Evolutionary conservation across 1,140 invertebrate genomes (phyloP), one percentile per base, ranked within the genome.

Genomic region (Ephestia elutella): DNA sequence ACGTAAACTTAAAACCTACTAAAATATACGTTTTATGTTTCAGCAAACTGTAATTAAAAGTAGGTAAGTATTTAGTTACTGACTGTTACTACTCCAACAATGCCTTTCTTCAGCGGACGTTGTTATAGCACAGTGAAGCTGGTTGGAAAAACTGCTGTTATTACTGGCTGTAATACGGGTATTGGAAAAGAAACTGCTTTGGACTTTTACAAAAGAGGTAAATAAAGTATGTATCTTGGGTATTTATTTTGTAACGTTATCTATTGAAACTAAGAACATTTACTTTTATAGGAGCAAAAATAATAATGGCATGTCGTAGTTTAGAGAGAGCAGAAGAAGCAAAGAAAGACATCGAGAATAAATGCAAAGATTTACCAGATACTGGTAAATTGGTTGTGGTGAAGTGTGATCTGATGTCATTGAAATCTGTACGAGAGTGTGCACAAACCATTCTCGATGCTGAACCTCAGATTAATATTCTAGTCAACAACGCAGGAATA

Each of bases 111-210:
- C 59, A 92, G 87, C 75, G 89, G 87, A 49, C 89, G 78, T 53
- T 93, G 92, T 71, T 80, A 77, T 7, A 93, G 91, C 60, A 89
- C 86, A 25, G 89, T 77, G 9, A 89, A 92, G 44, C 85, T 94
- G n/a, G 90, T 92, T 54, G 94, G 94, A 0, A 96, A 96, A 88
- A 95, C 94, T 0, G 93, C 93, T 3, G 89, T 97, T 20, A 90
- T 97, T 57, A 97, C 95, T 0, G 97, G 97, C n/a, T 94, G 93
- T 35, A 98, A 97, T 77, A 93, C 94, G 19, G 97, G 97, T 9
- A 97, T 98, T 67, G 97, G 97, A 8, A 96, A 95, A 89, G 94
- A 95, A 81, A 96, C 96, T 11, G 96, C 92, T 0, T 73, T 91
- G 54, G 94, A 96, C 76, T 89, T 96, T 67, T 95, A 94, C 30